Evolutionary conservation across 2,797 vertebrate genomes (phyloP).

Genomic region (Esox lucius): DNA sequence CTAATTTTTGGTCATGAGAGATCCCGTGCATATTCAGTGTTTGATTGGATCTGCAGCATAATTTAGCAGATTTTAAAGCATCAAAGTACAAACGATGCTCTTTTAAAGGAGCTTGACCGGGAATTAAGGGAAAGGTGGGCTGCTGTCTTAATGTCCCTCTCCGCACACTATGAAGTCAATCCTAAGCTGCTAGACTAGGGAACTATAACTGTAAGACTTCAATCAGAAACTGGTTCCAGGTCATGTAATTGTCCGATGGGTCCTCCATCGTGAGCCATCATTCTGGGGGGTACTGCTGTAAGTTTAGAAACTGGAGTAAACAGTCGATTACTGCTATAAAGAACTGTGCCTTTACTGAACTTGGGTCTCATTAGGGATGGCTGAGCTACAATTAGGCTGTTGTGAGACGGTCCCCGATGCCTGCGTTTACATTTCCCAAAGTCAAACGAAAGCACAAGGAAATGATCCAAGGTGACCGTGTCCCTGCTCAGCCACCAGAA

Average conservation of each 20-base stretch:
- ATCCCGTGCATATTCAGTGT: constrained; percentile 50
- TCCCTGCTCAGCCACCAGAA: constrained; percentile 59
- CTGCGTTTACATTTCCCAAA: constrained; percentile 57
- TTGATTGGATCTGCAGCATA: constrained; percentile 46
- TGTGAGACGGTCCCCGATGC: constrained; percentile 34
- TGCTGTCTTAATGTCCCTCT: background rate
- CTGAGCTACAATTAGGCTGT: constrained; percentile 37
- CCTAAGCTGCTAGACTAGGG: background rate
- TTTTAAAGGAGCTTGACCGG: constrained; percentile 43
- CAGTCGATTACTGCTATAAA: constrained; percentile 54
- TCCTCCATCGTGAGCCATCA: constrained; percentile 42
- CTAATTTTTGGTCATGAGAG: constrained; percentile 44
- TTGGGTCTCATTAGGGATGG: constrained; percentile 42
- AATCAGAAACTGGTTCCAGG: background rate
- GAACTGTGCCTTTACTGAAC: constrained; percentile 71
- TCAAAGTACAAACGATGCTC: constrained; percentile 55
- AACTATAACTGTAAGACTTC: background rate
- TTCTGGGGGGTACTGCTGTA: constrained; percentile 31
- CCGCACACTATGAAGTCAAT: background rate
- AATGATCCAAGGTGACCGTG: constrained; percentile 72
- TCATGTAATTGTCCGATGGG: constrained; percentile 23
- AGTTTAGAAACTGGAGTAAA: constrained; percentile 40
- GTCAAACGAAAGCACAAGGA: constrained; percentile 74
- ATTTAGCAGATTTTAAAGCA: constrained; percentile 59
- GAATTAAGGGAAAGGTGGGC: constrained; percentile 42